A percentile compares a stretch with the other conserved stretches of the same genome.
These are phyloP conservation scores for Gymnothorax reevesii DNA, from an alignment of 2,797 vertebrate genomes.

Conservation along the genomic window DNA sequence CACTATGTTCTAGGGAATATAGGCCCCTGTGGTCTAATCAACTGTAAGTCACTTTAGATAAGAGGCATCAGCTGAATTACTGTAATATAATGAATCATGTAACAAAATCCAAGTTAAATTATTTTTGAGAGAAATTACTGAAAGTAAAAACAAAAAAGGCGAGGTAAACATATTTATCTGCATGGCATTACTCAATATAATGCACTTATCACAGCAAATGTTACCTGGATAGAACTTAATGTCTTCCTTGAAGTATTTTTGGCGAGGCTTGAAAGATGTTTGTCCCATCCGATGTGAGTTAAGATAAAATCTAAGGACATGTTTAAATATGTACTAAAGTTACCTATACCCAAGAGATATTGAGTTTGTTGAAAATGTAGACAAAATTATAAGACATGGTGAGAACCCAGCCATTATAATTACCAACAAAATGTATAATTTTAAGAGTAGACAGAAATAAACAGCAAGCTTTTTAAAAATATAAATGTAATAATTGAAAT, in stretches of 20 bases:
- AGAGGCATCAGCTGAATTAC: too few relatives aligned
- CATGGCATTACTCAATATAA: neutral
- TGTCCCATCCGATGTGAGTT: neutral
- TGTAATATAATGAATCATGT: too few relatives aligned
- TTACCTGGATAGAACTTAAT: neutral
- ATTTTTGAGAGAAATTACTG: neutral
- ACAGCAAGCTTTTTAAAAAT: neutral
- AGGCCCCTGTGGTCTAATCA: too few relatives aligned
- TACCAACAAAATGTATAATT: neutral
- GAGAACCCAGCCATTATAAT: too few relatives aligned
- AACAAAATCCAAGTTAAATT: neutral
- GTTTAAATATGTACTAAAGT: neutral
- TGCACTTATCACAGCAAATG: neutral
- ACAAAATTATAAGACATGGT: too few relatives aligned
- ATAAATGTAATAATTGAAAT: neutral
- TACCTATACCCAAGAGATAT: too few relatives aligned
- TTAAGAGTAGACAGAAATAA: neutral
- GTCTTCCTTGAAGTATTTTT: neutral
- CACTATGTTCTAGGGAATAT: too few relatives aligned
- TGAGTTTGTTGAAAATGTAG: too few relatives aligned
- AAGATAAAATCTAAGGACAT: neutral
- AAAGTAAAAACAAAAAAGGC: neutral
- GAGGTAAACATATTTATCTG: slow-evolving; percentile 8
- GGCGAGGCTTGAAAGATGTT: neutral
- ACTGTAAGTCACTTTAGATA: too few relatives aligned